Conservation (phyloP, 2,797 vertebrate genomes). For the Protosalanx chinensis region DNA sequence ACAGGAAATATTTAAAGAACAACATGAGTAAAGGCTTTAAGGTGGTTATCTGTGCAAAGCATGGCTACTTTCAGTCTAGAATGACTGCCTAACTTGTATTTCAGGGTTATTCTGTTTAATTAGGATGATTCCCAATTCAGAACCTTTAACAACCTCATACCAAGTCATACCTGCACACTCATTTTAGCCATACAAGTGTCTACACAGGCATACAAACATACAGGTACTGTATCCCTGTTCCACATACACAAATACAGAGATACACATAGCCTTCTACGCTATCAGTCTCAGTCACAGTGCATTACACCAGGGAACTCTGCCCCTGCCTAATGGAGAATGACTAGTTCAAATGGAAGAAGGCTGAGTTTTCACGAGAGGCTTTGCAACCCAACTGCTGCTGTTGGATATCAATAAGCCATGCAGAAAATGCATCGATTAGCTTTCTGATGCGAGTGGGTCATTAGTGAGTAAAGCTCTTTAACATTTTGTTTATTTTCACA, state of each 20-base stretch:
- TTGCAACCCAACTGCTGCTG: neutral
- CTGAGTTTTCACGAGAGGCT: constrained; percentile 33
- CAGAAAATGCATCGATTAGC: constrained; percentile 59
- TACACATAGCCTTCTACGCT: constrained; percentile 33
- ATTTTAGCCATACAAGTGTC: neutral
- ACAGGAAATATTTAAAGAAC: constrained; percentile 23
- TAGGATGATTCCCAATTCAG: constrained; percentile 53
- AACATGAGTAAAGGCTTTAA: constrained; percentile 32
- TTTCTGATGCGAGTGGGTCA: constrained; percentile 33
- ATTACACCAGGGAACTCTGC: constrained; percentile 34
- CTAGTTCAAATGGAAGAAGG: constrained; percentile 25
- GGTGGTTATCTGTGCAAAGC: constrained; percentile 47
- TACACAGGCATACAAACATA: constrained; percentile 6
- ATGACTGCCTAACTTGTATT: constrained; percentile 57
- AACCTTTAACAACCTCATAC: neutral
- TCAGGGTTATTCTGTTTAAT: constrained; percentile 62
- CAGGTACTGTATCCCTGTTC: neutral
- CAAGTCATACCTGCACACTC: neutral
- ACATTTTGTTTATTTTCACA: constrained; percentile 54
- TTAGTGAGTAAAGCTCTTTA: constrained; percentile 38
- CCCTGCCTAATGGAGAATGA: constrained; percentile 32
- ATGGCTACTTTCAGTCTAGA: constrained; percentile 60
- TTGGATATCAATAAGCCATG: constrained; percentile 57
- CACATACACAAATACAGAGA: constrained; percentile 8
- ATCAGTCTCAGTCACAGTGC: constrained; percentile 33